A percentile compares a stretch with the other conserved stretches of the same genome.
Evolutionary conservation across 2,797 vertebrate species (phyloP).

Genomic region (Danio albolineatus): DNA sequence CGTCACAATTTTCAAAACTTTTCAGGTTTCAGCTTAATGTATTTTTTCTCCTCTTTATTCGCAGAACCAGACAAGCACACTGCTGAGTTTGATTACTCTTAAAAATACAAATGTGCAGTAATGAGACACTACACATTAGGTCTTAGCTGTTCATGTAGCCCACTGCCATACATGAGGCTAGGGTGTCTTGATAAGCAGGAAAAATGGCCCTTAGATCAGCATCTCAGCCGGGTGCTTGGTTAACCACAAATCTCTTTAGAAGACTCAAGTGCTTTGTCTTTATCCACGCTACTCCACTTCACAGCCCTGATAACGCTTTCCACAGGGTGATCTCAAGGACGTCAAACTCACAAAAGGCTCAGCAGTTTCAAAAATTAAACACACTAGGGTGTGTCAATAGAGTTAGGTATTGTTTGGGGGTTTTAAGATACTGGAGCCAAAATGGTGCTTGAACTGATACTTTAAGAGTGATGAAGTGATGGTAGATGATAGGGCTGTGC

Average conservation of each 20-base stretch:
- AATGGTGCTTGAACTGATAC: no score
- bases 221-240: constrained; percentile 30
- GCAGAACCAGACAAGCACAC: not conserved
- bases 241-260: constrained; percentile 45
- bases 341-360: not conserved
- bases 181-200: constrained; percentile 1
- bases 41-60: not conserved
- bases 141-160: not conserved
- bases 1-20: not conserved
- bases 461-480: no score
- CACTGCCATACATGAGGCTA: not conserved
- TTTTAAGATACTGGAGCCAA: no score
- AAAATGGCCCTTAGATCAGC: constrained; percentile 22
- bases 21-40: not conserved
- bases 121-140: not conserved
- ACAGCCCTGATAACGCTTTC: constrained; percentile 13
- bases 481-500: no score
- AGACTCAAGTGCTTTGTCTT: constrained; percentile 29
- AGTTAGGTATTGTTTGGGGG: no score
- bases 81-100: not conserved
- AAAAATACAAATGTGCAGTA: not conserved
- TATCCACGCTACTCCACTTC: constrained; percentile 13
- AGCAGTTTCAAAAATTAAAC: not conserved
- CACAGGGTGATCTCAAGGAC: constrained; percentile 24
- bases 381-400: no score